These are phyloP conservation scores for Onthophagus taurus DNA, from an alignment of 1,140 invertebrate genomes.

Conservation along the genomic window DNA sequence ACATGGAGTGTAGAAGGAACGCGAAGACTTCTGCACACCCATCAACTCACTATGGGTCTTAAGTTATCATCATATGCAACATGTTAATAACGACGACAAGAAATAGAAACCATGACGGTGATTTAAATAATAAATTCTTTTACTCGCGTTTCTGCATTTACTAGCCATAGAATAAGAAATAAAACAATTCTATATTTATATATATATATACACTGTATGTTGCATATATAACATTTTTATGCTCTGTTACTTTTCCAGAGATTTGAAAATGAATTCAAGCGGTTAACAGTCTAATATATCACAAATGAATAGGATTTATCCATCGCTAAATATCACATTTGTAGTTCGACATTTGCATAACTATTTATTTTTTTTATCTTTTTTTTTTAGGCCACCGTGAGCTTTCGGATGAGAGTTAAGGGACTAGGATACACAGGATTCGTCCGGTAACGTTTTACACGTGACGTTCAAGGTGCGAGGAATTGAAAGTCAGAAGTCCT, in stretches of 20 bases:
- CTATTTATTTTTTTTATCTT: constrained; percentile 3
- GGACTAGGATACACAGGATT: constrained; percentile 7
- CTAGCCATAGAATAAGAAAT: background rate
- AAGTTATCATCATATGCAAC: constrained; percentile 11
- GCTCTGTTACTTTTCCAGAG: background rate
- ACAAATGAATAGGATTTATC: constrained; percentile 12
- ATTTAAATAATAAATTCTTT: constrained; percentile 10
- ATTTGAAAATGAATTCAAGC: constrained; percentile 1
- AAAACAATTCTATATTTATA: constrained; percentile 4
- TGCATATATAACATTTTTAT: background rate
- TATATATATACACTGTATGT: constrained; percentile 4
- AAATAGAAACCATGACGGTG: constrained; percentile 7
- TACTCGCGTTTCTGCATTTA: constrained; percentile 9
- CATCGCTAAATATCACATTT: constrained; percentile 12
- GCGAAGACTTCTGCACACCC: constrained; percentile 31
- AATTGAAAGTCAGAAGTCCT: constrained; percentile 32
- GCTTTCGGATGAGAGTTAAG: background rate
- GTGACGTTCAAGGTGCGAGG: constrained; percentile 17
- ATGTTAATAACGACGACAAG: constrained; percentile 7
- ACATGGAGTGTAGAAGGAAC: constrained; percentile 31
- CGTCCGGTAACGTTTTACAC: constrained; percentile 3
- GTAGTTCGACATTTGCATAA: background rate
- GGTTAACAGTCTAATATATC: constrained; percentile 13
- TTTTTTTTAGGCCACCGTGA: constrained; percentile 6
- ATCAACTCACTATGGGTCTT: constrained; percentile 21